Evolutionary conservation across 2,797 vertebrate genomes (phyloP).

Genomic region (Clamator glandarius): DNA sequence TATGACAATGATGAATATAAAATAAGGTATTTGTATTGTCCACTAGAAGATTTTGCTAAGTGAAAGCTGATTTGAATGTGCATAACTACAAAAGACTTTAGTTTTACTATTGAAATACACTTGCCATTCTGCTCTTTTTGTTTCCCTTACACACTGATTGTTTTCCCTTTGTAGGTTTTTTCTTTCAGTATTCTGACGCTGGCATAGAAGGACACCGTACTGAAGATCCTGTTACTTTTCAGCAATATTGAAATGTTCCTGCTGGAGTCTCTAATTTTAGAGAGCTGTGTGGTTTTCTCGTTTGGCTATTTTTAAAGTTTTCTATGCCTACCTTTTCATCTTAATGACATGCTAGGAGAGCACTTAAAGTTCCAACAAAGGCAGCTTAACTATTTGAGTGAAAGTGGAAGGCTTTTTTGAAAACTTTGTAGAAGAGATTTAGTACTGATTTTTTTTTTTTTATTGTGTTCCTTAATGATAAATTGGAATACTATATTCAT

Average conservation of each 20-base stretch:
- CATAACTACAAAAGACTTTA: not conserved
- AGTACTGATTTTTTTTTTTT: not conserved
- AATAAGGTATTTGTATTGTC: not conserved
- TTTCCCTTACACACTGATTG: not conserved
- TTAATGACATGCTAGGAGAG: not conserved
- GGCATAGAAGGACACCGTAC: not conserved
- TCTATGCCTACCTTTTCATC: not conserved
- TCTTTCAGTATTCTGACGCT: not conserved
- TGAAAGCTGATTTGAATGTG: not conserved
- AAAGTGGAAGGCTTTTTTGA: not conserved
- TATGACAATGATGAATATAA: accelerated
- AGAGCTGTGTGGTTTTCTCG: not conserved
- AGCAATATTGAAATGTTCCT: not conserved
- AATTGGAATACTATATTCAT: not conserved
- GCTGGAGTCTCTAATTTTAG: not conserved
- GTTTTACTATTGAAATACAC: not conserved
- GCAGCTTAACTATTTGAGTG: not conserved
- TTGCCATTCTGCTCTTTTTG: not conserved
- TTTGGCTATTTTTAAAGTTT: not conserved
- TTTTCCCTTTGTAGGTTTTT: not conserved
- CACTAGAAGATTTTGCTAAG: not conserved
- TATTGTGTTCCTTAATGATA: not conserved
- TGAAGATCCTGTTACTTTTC: not conserved
- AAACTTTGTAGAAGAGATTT: not conserved
- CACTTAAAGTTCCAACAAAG: not conserved